Conservation (phyloP, 2,888 invertebrate species). For the Erebia ligea region DNA sequence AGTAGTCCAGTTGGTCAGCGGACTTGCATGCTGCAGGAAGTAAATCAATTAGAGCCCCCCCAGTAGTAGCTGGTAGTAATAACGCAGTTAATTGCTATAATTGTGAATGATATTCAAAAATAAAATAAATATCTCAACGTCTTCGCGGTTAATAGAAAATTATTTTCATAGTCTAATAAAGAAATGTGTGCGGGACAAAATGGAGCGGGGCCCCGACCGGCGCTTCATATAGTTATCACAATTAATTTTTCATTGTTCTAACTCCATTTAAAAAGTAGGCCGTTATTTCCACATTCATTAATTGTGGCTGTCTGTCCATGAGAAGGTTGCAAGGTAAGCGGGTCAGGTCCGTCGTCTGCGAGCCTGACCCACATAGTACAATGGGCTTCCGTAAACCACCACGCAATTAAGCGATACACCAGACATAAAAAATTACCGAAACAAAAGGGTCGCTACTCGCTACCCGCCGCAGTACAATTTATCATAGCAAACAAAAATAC, state of each 20-base stretch:
- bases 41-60: conserved; percentile 8
- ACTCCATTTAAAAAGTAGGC: conserved; percentile 47
- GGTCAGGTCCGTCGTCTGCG: conserved; percentile 63
- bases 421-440: conserved; percentile 82
- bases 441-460: conserved; percentile 70
- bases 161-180: conserved; percentile 32
- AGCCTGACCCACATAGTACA: conserved; percentile 78
- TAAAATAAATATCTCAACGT: conserved; percentile 6
- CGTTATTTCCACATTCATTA: conserved; percentile 50
- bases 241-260: conserved; percentile 45
- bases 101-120: conserved; percentile 8
- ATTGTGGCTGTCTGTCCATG: conserved; percentile 46
- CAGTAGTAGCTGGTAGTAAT: background rate
- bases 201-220: conserved; percentile 19
- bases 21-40: background rate
- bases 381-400: conserved; percentile 74
- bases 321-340: conserved; percentile 60
- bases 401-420: conserved; percentile 80
- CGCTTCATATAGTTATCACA: conserved; percentile 42
- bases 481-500: conserved; percentile 83
- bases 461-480: conserved; percentile 76
- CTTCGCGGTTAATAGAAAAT: conserved; percentile 33
- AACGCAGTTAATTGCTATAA: conserved; percentile 2
- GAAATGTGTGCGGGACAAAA: conserved; percentile 25
- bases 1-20: too few species aligned